Percentiles rank a stretch among this genome's conserved stretches.
Conservation (phyloP, 2,888 invertebrate genomes). For the Synergus laeviventris region DNA sequence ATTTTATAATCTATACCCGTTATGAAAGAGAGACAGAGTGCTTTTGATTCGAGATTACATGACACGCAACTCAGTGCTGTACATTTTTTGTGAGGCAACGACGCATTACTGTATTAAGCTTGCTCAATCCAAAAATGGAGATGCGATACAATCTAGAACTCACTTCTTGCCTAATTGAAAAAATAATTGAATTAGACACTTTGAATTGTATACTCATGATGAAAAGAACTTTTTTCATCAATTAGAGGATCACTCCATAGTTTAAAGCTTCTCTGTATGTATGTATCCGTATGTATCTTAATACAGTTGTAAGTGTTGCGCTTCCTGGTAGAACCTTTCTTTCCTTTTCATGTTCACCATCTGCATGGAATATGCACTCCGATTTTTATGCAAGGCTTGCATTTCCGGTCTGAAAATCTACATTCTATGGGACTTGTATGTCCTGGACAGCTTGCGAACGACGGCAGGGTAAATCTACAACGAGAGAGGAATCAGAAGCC, state of each 20-base stretch:
- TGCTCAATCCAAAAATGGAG: not conserved
- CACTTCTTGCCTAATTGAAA: not conserved
- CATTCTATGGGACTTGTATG: constrained; percentile 27
- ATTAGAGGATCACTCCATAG: not conserved
- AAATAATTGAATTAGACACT: not conserved
- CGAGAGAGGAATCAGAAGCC: constrained; percentile 56
- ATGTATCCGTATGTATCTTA: not conserved
- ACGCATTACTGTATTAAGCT: not conserved
- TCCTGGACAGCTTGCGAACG: not conserved
- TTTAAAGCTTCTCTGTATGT: not conserved
- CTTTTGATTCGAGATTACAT: not conserved
- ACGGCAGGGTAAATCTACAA: constrained; percentile 22
- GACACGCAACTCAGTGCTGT: not conserved
- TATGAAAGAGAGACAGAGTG: not conserved
- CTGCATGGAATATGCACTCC: not conserved
- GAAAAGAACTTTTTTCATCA: not conserved
- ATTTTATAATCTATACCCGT: not conserved
- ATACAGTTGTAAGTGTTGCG: not conserved
- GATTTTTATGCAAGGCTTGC: not conserved
- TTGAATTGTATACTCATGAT: not conserved
- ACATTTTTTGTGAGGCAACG: not conserved
- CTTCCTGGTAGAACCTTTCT: not conserved
- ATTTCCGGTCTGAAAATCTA: constrained; percentile 31
- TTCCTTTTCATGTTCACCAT: not conserved
- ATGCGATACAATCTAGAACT: not conserved